phyloP scores from a whole-genome alignment of 2,113 vertebrate species.

The Boleophthalmus pectinirostris region DNA sequence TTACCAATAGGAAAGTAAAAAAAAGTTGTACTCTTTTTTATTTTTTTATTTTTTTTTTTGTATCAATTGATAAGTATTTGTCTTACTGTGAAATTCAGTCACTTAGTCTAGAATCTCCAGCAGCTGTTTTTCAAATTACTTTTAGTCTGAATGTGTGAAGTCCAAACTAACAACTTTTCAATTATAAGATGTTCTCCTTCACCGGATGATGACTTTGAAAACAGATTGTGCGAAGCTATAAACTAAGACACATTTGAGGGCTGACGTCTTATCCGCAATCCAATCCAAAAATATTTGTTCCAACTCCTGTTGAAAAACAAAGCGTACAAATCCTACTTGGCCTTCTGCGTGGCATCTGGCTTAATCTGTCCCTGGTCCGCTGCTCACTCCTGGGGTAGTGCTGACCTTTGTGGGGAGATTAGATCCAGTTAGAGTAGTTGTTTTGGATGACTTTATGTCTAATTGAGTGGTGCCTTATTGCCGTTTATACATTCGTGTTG shows the following conservation, averaged over 20 bases:
- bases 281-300: slow-evolving; percentile 39
- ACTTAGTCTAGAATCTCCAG: slow-evolving; percentile 14
- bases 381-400: slow-evolving; percentile 53
- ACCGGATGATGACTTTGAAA: slow-evolving; percentile 18
- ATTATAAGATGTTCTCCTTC: slow-evolving; percentile 6
- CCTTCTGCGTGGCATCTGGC: slow-evolving; percentile 40
- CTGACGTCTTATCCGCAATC: slow-evolving; percentile 26
- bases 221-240: slow-evolving; percentile 29
- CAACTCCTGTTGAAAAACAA: slow-evolving; percentile 53
- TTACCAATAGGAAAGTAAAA: not conserved
- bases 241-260: slow-evolving; percentile 27
- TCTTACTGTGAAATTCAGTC: not conserved
- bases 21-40: no score
- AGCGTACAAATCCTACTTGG: slow-evolving; percentile 42
- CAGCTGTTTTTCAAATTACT: slow-evolving; percentile 1
- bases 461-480: slow-evolving; percentile 66
- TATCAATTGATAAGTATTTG: no score
- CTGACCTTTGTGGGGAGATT: slow-evolving; percentile 54
- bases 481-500: slow-evolving; percentile 56
- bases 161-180: slow-evolving; percentile 9
- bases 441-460: slow-evolving; percentile 60
- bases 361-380: slow-evolving; percentile 54
- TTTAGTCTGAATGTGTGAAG: slow-evolving; percentile 5
- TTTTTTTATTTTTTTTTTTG: no score
- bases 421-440: slow-evolving; percentile 67